phyloP scores from a whole-genome alignment of 2,797 vertebrate genomes.

The Lagodon rhomboides region DNA sequence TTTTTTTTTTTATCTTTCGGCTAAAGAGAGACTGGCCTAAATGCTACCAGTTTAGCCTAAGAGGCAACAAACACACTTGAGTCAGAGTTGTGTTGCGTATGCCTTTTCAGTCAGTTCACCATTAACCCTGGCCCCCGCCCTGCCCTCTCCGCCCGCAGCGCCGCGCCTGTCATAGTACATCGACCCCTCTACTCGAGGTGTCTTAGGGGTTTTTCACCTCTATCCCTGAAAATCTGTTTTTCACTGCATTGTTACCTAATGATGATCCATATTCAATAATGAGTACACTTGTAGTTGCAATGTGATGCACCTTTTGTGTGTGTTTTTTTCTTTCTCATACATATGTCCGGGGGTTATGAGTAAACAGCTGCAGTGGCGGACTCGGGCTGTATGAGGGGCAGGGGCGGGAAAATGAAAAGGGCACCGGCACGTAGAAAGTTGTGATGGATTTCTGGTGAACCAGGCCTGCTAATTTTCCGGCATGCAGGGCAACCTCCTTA shows the following conservation, averaged over 20 bases:
- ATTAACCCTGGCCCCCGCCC: conserved; percentile 7
- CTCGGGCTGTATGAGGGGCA: neutral
- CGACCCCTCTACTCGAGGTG: neutral
- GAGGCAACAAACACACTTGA: conserved; percentile 28
- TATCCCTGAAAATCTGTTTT: neutral
- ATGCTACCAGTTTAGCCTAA: conserved; percentile 26
- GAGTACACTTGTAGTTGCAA: neutral
- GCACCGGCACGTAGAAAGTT: neutral
- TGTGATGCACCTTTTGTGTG: neutral
- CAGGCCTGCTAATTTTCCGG: too few species aligned
- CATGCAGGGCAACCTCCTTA: too few species aligned
- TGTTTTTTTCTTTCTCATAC: neutral
- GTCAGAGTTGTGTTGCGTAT: conserved; percentile 15
- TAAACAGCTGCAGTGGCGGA: neutral
- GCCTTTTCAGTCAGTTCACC: conserved; percentile 4
- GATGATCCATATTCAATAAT: neutral
- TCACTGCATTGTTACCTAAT: neutral
- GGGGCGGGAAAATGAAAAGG: neutral
- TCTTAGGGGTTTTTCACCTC: neutral
- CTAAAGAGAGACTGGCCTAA: conserved; percentile 22
- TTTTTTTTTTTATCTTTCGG: neutral
- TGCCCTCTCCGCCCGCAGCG: neutral
- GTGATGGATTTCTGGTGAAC: too few species aligned
- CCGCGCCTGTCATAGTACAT: neutral
- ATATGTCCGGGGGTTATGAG: neutral